Percentiles rank a stretch among this genome's conserved stretches.
Evolutionary conservation across 2,888 invertebrate genomes (phyloP).

Genomic region (Eupithecia dodoneata): DNA sequence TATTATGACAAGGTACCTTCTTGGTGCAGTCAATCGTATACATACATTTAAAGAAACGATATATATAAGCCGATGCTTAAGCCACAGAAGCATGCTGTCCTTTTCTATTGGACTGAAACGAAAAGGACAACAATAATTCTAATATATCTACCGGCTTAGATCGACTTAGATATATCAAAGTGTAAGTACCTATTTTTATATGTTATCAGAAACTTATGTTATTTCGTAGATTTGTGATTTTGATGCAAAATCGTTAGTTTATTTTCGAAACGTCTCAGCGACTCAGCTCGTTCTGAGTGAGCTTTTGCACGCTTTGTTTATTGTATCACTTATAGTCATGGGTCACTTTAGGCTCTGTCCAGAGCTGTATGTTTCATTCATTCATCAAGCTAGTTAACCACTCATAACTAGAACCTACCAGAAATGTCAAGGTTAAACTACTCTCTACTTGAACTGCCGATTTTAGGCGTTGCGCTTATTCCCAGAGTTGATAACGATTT

Average conservation of each 20-base stretch:
- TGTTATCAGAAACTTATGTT: neutral
- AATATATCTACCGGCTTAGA: neutral
- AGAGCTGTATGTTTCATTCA: neutral
- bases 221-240: constrained; percentile 36
- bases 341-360: neutral
- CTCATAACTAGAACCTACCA: neutral
- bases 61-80: constrained; percentile 7
- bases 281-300: constrained; percentile 77
- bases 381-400: neutral
- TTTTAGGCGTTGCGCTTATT: neutral
- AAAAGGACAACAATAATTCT: neutral
- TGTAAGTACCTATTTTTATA: neutral
- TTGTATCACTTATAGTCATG: neutral
- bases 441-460: neutral
- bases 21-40: neutral
- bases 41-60: constrained; percentile 24
- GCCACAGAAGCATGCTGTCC: neutral
- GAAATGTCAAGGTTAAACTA: neutral
- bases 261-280: constrained; percentile 72
- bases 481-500: neutral
- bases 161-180: constrained; percentile 2
- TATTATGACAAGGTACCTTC: neutral
- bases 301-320: constrained; percentile 77
- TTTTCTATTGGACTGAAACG: neutral
- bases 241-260: constrained; percentile 36